Evolutionary conservation across 1,140 invertebrate species (phyloP).

Genomic region (Leptonema lineaticorne): DNA sequence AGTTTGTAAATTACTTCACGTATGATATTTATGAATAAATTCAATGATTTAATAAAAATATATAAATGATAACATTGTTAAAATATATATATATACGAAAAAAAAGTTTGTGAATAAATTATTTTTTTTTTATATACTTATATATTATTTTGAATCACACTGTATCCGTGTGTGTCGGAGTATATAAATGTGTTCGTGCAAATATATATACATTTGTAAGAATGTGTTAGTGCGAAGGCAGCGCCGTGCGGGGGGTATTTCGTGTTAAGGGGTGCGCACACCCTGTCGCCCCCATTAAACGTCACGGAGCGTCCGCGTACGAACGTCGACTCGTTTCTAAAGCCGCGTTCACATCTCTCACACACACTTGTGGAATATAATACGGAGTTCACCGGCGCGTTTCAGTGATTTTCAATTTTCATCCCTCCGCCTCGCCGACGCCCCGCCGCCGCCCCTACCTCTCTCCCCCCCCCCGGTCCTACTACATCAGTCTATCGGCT

Average conservation of each 20-base stretch:
- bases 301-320: background rate
- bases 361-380: background rate
- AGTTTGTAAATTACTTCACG: too few relatives aligned
- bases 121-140: too few relatives aligned
- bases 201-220: background rate
- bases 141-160: too few relatives aligned
- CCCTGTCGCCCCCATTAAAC: slow-evolving; percentile 4
- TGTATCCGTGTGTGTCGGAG: background rate
- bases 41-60: too few relatives aligned
- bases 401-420: too few relatives aligned
- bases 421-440: background rate
- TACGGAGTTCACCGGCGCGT: too few relatives aligned
- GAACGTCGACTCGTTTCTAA: slow-evolving; percentile 3
- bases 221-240: background rate
- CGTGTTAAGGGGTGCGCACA: too few relatives aligned
- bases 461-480: too few relatives aligned
- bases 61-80: background rate
- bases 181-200: background rate
- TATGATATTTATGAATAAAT: too few relatives aligned
- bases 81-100: background rate
- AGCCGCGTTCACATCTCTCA: background rate
- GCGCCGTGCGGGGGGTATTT: background rate
- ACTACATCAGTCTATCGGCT: too few relatives aligned
- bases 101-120: too few relatives aligned
- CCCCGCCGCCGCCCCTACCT: too few relatives aligned